These are phyloP conservation scores for Corythaeola cristata DNA, from an alignment of 2,113 vertebrate genomes.

Conservation along the genomic window DNA sequence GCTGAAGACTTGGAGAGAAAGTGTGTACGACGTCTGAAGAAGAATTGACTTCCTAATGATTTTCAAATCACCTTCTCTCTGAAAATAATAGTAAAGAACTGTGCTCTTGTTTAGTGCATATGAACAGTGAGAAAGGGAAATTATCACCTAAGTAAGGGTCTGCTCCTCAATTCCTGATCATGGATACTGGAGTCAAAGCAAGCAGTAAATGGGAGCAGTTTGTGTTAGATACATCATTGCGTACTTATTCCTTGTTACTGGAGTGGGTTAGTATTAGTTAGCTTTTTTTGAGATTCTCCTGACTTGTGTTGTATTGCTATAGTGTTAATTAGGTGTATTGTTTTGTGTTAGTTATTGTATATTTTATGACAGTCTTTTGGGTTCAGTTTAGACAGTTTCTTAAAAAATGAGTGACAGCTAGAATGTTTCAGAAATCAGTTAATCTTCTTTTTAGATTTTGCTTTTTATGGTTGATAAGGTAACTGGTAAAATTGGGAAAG, in stretches of 20 bases:
- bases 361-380: background rate
- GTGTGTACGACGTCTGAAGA: background rate
- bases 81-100: background rate
- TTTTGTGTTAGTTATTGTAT: background rate
- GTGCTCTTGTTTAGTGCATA: background rate
- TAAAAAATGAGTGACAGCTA: background rate
- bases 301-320: background rate
- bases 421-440: background rate
- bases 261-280: background rate
- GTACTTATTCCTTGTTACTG: background rate
- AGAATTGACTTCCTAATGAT: background rate
- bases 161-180: background rate
- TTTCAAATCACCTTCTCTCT: background rate
- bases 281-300: background rate
- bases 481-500: background rate
- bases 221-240: background rate
- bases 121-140: background rate
- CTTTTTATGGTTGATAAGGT: background rate
- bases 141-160: background rate
- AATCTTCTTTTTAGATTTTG: background rate
- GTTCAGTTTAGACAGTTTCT: background rate
- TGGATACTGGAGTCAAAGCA: background rate
- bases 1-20: background rate
- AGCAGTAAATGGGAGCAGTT: background rate
- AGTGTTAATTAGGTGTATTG: background rate